Evolutionary conservation across 2,797 vertebrate species (phyloP).

Genomic region (Crypturellus tataupa): DNA sequence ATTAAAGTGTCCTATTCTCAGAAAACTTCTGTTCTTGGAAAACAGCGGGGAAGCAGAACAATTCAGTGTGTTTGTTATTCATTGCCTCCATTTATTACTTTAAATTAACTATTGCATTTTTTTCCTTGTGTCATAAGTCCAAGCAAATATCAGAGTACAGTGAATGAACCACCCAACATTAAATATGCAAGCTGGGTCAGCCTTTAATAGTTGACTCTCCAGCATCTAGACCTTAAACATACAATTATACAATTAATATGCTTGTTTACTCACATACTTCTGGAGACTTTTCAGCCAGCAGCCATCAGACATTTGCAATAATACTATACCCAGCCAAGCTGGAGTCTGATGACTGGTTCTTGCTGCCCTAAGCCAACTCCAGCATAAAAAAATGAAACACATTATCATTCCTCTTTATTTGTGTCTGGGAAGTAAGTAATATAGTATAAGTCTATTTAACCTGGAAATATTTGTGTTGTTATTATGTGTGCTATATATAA

Average conservation of each 20-base stretch:
- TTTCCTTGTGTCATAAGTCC: slow-evolving; percentile 13
- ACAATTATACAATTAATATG: slow-evolving; percentile 43
- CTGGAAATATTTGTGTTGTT: background rate
- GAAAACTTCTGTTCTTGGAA: slow-evolving; percentile 21
- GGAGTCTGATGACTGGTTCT: slow-evolving; percentile 25
- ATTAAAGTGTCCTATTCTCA: slow-evolving; percentile 15
- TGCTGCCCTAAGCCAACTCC: background rate
- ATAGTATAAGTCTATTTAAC: background rate
- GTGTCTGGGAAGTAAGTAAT: background rate
- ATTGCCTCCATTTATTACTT: slow-evolving; percentile 37
- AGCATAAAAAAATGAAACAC: background rate
- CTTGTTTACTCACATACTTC: slow-evolving; percentile 53
- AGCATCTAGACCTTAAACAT: slow-evolving; percentile 51
- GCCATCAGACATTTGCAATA: slow-evolving; percentile 1
- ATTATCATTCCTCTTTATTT: background rate
- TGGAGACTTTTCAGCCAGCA: slow-evolving; percentile 15
- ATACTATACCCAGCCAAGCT: slow-evolving; percentile 40
- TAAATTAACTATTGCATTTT: slow-evolving; percentile 51
- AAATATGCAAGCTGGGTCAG: background rate
- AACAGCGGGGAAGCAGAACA: slow-evolving; percentile 10
- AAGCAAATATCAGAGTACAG: background rate
- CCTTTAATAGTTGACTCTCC: slow-evolving; percentile 20
- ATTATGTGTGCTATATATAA: background rate
- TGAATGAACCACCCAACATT: background rate
- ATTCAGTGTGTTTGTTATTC: slow-evolving; percentile 10